Evolutionary conservation across 2,113 vertebrate genomes (phyloP).

Genomic region (Ptyas mucosa): DNA sequence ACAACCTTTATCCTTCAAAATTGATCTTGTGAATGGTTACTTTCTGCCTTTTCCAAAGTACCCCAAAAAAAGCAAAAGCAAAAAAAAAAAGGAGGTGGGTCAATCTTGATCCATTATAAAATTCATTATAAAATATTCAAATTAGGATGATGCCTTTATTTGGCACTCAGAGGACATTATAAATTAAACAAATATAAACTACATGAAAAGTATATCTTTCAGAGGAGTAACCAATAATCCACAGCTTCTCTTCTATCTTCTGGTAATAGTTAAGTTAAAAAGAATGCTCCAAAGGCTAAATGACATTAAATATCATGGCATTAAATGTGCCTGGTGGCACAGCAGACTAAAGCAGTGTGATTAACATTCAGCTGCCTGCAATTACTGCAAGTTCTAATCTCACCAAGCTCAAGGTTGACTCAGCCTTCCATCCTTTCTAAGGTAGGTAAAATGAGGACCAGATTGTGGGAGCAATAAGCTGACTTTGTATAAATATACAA

Average conservation of each 20-base stretch:
- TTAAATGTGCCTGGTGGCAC: too few relatives aligned
- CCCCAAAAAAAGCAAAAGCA: too few relatives aligned
- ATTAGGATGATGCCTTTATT: neutral
- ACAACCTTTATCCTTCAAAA: neutral
- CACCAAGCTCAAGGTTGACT: too few relatives aligned
- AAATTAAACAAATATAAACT: constrained; percentile 9
- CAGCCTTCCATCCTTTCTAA: too few relatives aligned
- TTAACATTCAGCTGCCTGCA: too few relatives aligned
- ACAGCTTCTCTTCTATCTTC: neutral
- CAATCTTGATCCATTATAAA: neutral
- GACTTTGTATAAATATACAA: too few relatives aligned
- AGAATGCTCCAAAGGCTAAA: neutral
- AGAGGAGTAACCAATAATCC: neutral
- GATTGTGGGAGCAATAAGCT: too few relatives aligned
- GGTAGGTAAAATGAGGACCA: too few relatives aligned
- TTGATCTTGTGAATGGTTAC: neutral
- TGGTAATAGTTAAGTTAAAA: neutral
- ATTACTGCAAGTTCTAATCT: too few relatives aligned
- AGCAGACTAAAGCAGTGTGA: too few relatives aligned
- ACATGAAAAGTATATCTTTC: neutral
- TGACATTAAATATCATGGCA: neutral
- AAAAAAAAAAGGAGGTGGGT: too few relatives aligned
- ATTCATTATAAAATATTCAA: neutral
- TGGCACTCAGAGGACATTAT: neutral
- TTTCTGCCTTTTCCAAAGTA: neutral